Percentiles rank a stretch among this genome's conserved stretches.
phyloP scores from a whole-genome alignment of 2,113 vertebrate species.

The Piaya cayana region DNA sequence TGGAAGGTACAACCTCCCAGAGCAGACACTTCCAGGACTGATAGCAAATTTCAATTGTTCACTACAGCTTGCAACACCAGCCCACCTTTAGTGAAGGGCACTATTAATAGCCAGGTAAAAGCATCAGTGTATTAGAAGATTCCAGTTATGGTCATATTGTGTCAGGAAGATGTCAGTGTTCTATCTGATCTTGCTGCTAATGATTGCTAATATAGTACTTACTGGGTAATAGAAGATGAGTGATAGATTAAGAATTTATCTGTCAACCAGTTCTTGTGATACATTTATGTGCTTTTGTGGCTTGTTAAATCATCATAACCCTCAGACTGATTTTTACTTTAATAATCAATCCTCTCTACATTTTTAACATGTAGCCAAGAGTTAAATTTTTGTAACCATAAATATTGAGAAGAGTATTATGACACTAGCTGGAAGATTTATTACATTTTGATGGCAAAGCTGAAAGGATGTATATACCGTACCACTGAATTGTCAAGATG shows the following conservation, averaged over 20 bases:
- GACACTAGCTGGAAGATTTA: conserved; percentile 70
- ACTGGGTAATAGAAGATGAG: conserved; percentile 76
- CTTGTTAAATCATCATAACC: conserved; percentile 77
- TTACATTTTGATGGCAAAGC: conserved; percentile 67
- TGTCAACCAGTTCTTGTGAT: conserved; percentile 80
- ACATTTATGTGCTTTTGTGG: conserved; percentile 71
- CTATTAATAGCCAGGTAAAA: conserved; percentile 81
- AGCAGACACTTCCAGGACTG: conserved; percentile 68
- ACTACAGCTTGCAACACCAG: conserved; percentile 46
- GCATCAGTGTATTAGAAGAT: conserved; percentile 74
- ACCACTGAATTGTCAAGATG: conserved; percentile 69
- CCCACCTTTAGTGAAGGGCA: conserved; percentile 65
- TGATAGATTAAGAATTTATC: conserved; percentile 74
- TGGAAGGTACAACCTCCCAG: conserved; percentile 46
- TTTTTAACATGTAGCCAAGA: conserved; percentile 69
- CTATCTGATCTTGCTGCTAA: conserved; percentile 73
- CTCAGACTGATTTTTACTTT: conserved; percentile 75
- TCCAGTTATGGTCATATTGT: conserved; percentile 75
- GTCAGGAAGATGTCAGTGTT: conserved; percentile 72
- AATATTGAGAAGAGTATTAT: conserved; percentile 68
- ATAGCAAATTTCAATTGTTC: conserved; percentile 70
- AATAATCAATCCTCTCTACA: conserved; percentile 68
- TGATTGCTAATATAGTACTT: conserved; percentile 75
- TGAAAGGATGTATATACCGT: conserved; percentile 66
- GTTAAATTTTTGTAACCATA: conserved; percentile 75